Base-by-base conservation (phyloP, 1,140 invertebrate species). In the Littorina saxatilis region DNA sequence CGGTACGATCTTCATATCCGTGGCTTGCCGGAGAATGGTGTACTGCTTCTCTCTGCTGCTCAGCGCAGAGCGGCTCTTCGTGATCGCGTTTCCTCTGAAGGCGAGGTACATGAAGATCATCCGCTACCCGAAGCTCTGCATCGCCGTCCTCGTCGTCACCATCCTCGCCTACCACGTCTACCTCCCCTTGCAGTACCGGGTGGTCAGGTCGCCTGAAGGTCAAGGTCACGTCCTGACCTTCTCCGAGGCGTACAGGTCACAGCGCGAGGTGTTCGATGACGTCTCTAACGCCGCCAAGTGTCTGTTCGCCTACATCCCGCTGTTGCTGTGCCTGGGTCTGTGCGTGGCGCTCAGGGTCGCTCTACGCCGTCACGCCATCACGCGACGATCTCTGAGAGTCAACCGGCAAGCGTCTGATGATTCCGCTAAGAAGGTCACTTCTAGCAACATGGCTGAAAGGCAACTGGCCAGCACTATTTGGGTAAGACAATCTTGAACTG, bases 301-400 rank as follows among this genome's bases (percentile, higher is more conserved):
- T 20, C 20, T 76, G 27, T 76, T 76, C 74, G 29, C 74, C 50
- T 76, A 76, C 74, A 20, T 76, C 0, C 74, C 74, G 1, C 13
- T 76, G 74, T 11, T 61, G 74, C 35, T 58, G 50, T 52, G 74
- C 20, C 29, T 58, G 32, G 50, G n/a, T 11, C 50, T 58, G 29
- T 58, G 32, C n/a, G 27, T 61, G 5, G 52, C 74, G 0, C 35
- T 76, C 13, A 32, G 35, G 50, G 35, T 61, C 29, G 50, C 74
- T 11, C 50, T 76, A 27, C 0, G 20, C 29, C 68, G 68, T 2
- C 68, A 72, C 20, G 68, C 32, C 11, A 15, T 9, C 17, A 13
- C 68, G 11, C 35, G 68, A 4, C 17, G n/a, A 20, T 72, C 68
- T 39, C 37, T 72, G 23, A 50, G 39, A 35, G 74, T 58, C 32